phyloP scores from a whole-genome alignment of 2,888 invertebrate genomes.

The Catocala fraxini region DNA sequence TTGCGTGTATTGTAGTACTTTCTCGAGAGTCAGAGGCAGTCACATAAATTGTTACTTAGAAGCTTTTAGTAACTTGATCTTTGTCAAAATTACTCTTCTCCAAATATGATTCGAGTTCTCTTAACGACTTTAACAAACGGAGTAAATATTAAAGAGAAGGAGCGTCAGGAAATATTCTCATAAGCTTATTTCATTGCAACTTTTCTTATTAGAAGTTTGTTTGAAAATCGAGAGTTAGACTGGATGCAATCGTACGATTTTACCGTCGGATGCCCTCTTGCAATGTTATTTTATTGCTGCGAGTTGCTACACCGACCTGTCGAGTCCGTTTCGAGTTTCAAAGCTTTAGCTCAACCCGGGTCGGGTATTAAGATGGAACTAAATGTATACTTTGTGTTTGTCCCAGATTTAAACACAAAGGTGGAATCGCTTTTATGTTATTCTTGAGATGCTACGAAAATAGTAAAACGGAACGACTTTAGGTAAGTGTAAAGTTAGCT shows the following conservation, averaged over 20 bases:
- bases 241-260: slow-evolving; percentile 66
- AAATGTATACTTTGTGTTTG: slow-evolving; percentile 24
- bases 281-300: slow-evolving; percentile 55
- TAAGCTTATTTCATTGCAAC: slow-evolving; percentile 68
- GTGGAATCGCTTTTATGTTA: slow-evolving; percentile 3
- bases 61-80: slow-evolving; percentile 17
- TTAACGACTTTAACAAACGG: slow-evolving; percentile 28
- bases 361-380: slow-evolving; percentile 23
- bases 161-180: slow-evolving; percentile 55
- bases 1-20: too few species aligned
- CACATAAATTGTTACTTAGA: slow-evolving; percentile 4
- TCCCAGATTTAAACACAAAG: slow-evolving; percentile 8
- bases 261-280: slow-evolving; percentile 58
- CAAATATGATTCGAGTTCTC: slow-evolving; percentile 29
- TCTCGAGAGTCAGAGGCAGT: not conserved
- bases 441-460: not conserved
- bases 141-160: slow-evolving; percentile 34
- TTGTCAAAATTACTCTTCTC: slow-evolving; percentile 19
- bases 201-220: slow-evolving; percentile 83
- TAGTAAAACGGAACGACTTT: too few species aligned
- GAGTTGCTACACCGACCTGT: slow-evolving; percentile 35
- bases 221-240: slow-evolving; percentile 53
- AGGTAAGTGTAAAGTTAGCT: too few species aligned
- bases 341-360: slow-evolving; percentile 20
- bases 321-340: slow-evolving; percentile 27